phyloP scores from a whole-genome alignment of 2,113 vertebrate genomes.

The Natator depressus region DNA sequence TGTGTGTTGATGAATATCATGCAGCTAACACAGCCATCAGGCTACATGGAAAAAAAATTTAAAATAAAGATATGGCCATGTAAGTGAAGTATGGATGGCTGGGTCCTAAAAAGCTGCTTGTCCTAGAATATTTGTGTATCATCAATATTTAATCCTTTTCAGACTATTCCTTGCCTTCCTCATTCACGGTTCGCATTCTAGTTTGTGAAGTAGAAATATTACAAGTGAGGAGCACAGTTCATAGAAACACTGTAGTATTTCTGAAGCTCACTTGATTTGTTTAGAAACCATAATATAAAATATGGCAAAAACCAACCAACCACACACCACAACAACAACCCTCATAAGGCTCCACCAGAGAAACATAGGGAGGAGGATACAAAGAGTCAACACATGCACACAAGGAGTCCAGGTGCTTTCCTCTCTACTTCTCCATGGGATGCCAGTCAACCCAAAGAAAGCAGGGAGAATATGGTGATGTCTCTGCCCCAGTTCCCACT shows the following conservation, averaged over 20 bases:
- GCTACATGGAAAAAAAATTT: not conserved
- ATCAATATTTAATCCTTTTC: not conserved
- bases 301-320: not conserved
- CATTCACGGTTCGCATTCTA: not conserved
- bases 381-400: not conserved
- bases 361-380: not conserved
- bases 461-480: not conserved
- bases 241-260: not conserved
- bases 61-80: not conserved
- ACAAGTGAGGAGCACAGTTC: not conserved
- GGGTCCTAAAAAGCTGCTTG: not conserved
- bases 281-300: not conserved
- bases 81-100: not conserved
- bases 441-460: not conserved
- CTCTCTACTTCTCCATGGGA: not conserved
- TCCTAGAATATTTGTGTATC: not conserved
- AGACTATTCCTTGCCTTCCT: not conserved
- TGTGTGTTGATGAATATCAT: not conserved
- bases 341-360: rapidly evolving
- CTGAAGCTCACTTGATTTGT: not conserved
- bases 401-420: not conserved
- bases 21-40: not conserved
- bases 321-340: too few relatives aligned
- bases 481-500: not conserved
- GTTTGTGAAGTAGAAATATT: not conserved